A percentile compares a stretch with the other conserved stretches of the same genome.
These are phyloP conservation scores for Atractosteus spatula DNA, from an alignment of 2,113 vertebrate species.

Conservation along the genomic window DNA sequence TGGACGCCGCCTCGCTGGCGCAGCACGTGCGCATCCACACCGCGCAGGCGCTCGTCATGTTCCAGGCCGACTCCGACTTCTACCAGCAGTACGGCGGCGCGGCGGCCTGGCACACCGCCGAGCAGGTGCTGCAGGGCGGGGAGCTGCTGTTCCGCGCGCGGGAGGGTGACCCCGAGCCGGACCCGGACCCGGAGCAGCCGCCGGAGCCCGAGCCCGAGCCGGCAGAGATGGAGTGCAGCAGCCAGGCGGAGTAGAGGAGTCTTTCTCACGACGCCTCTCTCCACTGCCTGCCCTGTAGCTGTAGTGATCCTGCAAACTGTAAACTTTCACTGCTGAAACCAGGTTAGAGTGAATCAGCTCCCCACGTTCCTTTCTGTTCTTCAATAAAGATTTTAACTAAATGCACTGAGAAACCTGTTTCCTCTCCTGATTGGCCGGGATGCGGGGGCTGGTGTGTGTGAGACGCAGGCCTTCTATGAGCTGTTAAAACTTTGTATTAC, in stretches of 20 bases:
- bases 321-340: no score
- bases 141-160: conserved; percentile 78
- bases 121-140: conserved; percentile 81
- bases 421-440: no score
- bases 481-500: no score
- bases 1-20: conserved; percentile 87
- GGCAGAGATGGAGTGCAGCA: conserved; percentile 43
- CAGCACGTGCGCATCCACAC: conserved; percentile 97
- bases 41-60: conserved; percentile 95
- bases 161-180: conserved; percentile 38
- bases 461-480: no score
- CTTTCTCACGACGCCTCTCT: no score
- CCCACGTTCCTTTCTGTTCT: no score
- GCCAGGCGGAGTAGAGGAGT: conserved; percentile 27
- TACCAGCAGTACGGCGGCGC: conserved; percentile 83
- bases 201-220: conserved; percentile 12
- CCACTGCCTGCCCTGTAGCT: no score
- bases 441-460: no score
- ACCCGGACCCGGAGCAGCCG: conserved; percentile 41
- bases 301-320: no score
- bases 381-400: no score
- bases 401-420: no score
- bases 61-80: conserved; percentile 93
- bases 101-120: conserved; percentile 73
- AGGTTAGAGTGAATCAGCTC: no score